Base-by-base conservation (phyloP, 2,888 invertebrate species). In the Caenorhabditis sulstoni region DNA sequence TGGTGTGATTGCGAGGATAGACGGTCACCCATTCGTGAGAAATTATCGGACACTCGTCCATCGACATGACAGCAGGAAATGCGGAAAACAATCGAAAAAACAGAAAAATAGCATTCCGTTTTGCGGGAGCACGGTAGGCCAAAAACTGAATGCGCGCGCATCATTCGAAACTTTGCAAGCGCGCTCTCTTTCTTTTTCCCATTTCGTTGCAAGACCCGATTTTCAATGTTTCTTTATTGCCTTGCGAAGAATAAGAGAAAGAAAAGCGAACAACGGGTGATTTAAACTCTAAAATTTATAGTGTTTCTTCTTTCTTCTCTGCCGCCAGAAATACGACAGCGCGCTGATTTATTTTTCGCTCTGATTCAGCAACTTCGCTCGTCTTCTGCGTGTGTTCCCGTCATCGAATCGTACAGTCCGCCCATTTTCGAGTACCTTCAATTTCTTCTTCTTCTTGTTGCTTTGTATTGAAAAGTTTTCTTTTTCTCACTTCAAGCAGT, bases 401-500 rank as follows among this genome's bases (percentile, higher is more conserved):
- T 35, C 11, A 68, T 29, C 16, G 45, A 16, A 18, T 64, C 52
- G 20, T 65, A 64, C 12, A 22, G 57, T n/a, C 44, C 73, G 18
- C 44, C 9, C n/a, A 55, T 11, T 41, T 57, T 53, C 7, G 16
- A 22, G 16, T 45, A 29, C 20, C 75, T 66, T 22, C 37, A 65
- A 50, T 18, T 44, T 20, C n/a, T 44, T 37, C 1, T 29, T 37
- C 8, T 44, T 11, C 29, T 22, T 8, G 16, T 29, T 29, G 23
- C 8, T 23, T 53, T 45, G 11, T 45, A 14, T 53, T 14, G 22
- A n/a, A 50, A 52, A 52, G 52, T 52, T 52, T 9, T 23, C 45
- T 29, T 7, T n/a, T n/a, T n/a, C 47, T 47, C 9, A 76, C 76
- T 59, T 64, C 16, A 73, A 9, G 20, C 73, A 73, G 9, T 73